phyloP scores from a whole-genome alignment of 2,113 vertebrate species.

The Corythaeola cristata region DNA sequence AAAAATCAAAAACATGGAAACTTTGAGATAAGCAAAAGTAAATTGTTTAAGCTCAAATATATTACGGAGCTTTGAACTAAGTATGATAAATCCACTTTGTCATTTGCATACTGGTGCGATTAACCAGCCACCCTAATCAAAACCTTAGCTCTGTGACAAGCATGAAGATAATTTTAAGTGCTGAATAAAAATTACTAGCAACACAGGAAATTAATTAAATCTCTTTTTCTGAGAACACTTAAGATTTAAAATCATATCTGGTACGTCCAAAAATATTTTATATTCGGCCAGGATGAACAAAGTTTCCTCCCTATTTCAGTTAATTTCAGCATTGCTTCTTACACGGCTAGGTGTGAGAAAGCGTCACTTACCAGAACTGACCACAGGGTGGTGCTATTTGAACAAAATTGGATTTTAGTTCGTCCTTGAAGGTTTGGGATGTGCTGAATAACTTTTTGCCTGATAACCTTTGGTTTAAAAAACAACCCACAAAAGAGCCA shows the following conservation, averaged over 20 bases:
- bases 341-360: fast-evolving
- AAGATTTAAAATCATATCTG: background rate
- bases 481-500: background rate
- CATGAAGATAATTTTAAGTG: background rate
- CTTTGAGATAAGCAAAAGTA: background rate
- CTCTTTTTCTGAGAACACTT: background rate
- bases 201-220: background rate
- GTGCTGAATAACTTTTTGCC: background rate
- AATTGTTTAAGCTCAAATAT: background rate
- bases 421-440: background rate
- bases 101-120: background rate
- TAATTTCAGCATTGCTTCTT: background rate
- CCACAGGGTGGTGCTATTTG: conserved; percentile 42
- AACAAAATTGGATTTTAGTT: background rate
- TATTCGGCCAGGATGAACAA: background rate
- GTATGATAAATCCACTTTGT: background rate
- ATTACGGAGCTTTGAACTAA: background rate
- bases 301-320: background rate
- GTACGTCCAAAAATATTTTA: background rate
- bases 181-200: background rate
- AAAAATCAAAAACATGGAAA: background rate
- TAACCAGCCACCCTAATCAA: background rate
- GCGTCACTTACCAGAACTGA: background rate
- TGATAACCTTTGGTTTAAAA: background rate
- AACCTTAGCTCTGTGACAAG: background rate